Evolutionary conservation across 2,888 invertebrate genomes (phyloP).

Genomic region (Polydesmus complanatus): DNA sequence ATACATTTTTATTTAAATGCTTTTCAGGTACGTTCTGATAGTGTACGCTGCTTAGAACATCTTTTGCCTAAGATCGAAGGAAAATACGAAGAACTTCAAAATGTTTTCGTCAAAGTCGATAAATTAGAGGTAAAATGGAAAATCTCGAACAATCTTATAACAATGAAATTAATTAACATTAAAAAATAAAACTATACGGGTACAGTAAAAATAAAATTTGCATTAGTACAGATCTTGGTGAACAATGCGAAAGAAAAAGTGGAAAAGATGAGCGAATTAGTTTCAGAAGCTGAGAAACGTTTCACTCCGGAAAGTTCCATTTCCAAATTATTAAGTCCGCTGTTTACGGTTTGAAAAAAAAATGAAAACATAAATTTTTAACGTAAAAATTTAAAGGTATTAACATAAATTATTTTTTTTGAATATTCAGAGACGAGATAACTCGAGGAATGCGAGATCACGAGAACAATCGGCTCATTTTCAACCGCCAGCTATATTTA

Average conservation of each 20-base stretch:
- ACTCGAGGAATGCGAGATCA: too few relatives aligned
- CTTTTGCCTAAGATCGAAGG: neutral
- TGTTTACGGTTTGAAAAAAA: neutral
- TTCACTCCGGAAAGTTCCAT: neutral
- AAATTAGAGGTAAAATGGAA: neutral
- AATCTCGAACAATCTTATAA: too few relatives aligned
- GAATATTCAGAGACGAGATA: too few relatives aligned
- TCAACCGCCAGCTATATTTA: too few relatives aligned
- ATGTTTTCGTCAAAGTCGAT: neutral
- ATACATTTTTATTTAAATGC: neutral
- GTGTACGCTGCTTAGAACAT: neutral
- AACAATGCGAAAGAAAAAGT: neutral
- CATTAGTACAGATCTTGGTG: neutral
- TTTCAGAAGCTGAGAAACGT: neutral
- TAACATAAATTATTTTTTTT: too few relatives aligned
- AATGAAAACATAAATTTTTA: too few relatives aligned
- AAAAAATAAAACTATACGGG: neutral
- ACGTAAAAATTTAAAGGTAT: too few relatives aligned
- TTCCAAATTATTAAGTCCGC: neutral
- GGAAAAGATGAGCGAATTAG: neutral
- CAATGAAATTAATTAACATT: neutral
- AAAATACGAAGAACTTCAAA: neutral
- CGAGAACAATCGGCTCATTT: too few relatives aligned
- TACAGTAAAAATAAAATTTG: neutral
- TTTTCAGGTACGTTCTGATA: neutral